A percentile compares a stretch with the other conserved stretches of the same genome.
These are phyloP conservation scores for Eupsittula cactorum DNA, from an alignment of 2,113 vertebrate species.

Conservation along the genomic window DNA sequence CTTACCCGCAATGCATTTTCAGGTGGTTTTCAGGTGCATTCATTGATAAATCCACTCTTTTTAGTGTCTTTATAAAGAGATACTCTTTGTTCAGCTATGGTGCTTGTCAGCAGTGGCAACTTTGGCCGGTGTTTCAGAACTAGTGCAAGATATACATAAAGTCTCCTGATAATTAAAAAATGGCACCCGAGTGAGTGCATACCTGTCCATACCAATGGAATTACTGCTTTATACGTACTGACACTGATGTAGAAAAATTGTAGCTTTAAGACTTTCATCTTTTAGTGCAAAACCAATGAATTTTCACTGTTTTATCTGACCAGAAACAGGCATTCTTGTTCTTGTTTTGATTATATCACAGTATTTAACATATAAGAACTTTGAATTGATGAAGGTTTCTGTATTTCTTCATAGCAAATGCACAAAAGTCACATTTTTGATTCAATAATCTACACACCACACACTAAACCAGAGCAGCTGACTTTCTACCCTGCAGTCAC, in stretches of 20 bases:
- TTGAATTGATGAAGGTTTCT: neutral
- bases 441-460: neutral
- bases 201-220: neutral
- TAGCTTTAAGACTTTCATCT: neutral
- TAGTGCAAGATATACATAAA: accelerated
- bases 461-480: neutral
- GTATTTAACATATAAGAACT: neutral
- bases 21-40: too few relatives aligned
- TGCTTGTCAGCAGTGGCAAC: accelerated
- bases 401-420: neutral
- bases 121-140: neutral
- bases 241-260: accelerated
- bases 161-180: neutral
- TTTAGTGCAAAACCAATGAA: neutral
- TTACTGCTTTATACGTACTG: neutral
- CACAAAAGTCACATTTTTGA: neutral
- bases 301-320: neutral
- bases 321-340: neutral
- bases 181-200: neutral
- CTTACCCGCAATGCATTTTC: neutral
- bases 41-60: too few relatives aligned
- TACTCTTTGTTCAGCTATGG: neutral
- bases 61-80: accelerated
- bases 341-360: neutral
- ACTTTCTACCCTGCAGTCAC: slow-evolving; percentile 23